Conservation (phyloP, 2,888 invertebrate species). For the Gastrophysa polygoni region DNA sequence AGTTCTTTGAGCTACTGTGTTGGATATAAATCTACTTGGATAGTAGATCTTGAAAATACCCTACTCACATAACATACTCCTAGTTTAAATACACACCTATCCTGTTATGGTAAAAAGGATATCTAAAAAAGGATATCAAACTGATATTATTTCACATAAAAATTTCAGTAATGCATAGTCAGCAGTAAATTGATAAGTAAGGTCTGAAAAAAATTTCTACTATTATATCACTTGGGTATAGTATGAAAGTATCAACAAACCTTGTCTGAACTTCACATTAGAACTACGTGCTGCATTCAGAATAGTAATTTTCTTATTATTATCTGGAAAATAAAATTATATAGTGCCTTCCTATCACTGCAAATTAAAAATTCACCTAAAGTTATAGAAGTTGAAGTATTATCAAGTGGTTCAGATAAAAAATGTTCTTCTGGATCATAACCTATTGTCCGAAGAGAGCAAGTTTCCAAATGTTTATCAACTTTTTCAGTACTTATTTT, state of each 20-base stretch:
- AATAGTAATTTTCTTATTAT: constrained; percentile 55
- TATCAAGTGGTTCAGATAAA: constrained; percentile 56
- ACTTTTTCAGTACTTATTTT: constrained; percentile 55
- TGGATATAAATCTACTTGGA: not conserved
- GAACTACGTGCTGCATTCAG: constrained; percentile 45
- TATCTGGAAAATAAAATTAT: constrained; percentile 53
- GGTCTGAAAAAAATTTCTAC: constrained; percentile 33
- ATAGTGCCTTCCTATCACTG: not conserved
- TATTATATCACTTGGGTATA: constrained; percentile 25
- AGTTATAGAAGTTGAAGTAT: constrained; percentile 47
- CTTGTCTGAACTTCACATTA: constrained; percentile 49
- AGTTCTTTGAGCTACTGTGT: too few species aligned
- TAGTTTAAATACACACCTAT: not conserved
- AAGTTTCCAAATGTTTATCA: constrained; percentile 58
- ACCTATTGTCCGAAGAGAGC: constrained; percentile 59
- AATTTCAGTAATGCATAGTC: constrained; percentile 26
- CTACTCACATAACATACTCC: not conserved
- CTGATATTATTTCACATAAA: constrained; percentile 19
- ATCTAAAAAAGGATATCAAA: constrained; percentile 40
- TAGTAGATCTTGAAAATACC: not conserved
- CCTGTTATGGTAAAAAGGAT: constrained; percentile 37
- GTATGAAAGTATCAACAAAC: constrained; percentile 43
- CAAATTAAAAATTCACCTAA: constrained; percentile 50
- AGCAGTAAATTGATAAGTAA: constrained; percentile 25
- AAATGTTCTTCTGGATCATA: constrained; percentile 58